Percentiles rank a stretch among this genome's conserved stretches.
Evolutionary conservation across 2,888 invertebrate species (phyloP).

Genomic region (Macrophya annulata): DNA sequence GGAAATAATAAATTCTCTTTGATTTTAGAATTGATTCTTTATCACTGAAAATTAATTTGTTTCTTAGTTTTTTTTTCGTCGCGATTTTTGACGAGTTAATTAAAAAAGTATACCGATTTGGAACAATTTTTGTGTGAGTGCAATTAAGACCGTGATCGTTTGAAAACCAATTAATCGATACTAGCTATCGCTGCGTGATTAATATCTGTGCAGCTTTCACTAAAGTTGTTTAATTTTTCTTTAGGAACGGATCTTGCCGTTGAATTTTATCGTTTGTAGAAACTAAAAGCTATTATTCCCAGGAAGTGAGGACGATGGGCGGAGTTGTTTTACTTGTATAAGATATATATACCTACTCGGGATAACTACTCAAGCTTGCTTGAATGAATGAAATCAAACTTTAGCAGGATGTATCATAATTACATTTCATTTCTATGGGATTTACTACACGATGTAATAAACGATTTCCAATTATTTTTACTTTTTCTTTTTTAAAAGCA

Average conservation of each 20-base stretch:
- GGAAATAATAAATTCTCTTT: not conserved
- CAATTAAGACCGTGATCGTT: not conserved
- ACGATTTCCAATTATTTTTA: not conserved
- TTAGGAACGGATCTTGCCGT: not conserved
- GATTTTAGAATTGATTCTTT: not conserved
- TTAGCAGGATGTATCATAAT: not conserved
- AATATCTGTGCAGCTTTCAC: slow-evolving; percentile 5
- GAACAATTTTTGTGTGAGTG: not conserved
- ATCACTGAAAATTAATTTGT: not conserved
- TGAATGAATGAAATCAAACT: slow-evolving; percentile 7
- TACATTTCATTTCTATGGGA: no score
- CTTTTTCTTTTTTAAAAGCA: no score
- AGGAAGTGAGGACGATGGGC: slow-evolving; percentile 69
- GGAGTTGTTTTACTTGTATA: slow-evolving; percentile 57
- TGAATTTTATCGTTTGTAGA: slow-evolving; percentile 59
- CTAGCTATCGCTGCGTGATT: not conserved
- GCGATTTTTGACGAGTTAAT: not conserved
- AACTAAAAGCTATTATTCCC: slow-evolving; percentile 66
- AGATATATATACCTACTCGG: no score
- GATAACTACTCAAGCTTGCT: not conserved
- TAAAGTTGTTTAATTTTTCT: not conserved
- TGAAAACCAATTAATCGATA: slow-evolving; percentile 9
- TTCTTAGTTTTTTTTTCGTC: not conserved
- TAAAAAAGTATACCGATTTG: not conserved
- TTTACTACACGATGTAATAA: no score